Conservation (phyloP, 2,797 vertebrate species). For the Malurus leucopterus region DNA sequence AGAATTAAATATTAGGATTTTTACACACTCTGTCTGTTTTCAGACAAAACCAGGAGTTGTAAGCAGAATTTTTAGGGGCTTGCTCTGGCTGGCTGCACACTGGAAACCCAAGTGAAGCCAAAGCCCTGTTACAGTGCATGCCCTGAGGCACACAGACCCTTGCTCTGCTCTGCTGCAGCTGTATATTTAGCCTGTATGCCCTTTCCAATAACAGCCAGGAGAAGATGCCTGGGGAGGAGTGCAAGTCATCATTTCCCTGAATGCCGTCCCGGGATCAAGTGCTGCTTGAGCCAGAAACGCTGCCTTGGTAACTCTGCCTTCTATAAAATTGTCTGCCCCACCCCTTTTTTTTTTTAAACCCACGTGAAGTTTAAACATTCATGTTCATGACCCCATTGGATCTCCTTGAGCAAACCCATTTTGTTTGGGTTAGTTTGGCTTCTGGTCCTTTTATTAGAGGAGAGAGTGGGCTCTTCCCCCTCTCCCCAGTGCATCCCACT, state of each 20-base stretch:
- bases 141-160: background rate
- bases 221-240: slow-evolving; percentile 20
- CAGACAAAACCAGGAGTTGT: background rate
- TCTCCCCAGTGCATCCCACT: background rate
- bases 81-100: background rate
- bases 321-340: background rate
- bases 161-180: slow-evolving; percentile 5
- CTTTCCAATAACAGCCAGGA: slow-evolving; percentile 17
- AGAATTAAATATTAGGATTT: background rate
- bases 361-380: background rate
- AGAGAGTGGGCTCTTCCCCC: background rate
- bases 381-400: background rate
- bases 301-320: background rate
- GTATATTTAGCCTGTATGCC: slow-evolving; percentile 45
- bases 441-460: background rate
- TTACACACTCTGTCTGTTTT: background rate
- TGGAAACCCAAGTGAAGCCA: background rate
- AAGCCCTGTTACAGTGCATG: background rate
- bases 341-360: background rate
- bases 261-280: background rate
- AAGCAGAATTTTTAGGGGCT: background rate
- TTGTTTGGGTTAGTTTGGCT: background rate
- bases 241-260: background rate
- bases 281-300: background rate
- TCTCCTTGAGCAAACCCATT: background rate